phyloP scores from a whole-genome alignment of 2,113 vertebrate species.

The Silurus meridionalis region DNA sequence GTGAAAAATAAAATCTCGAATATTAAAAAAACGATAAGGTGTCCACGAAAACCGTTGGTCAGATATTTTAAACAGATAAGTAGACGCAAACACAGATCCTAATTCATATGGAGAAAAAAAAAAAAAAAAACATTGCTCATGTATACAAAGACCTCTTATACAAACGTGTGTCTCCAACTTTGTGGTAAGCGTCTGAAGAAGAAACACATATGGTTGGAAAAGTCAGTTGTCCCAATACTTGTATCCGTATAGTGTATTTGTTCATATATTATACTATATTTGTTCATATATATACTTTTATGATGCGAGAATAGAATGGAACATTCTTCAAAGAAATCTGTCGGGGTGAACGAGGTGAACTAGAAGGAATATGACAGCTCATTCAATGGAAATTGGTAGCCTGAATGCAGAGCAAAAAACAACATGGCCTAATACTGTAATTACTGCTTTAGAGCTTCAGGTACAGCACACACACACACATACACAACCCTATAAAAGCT shows the following conservation, averaged over 20 bases:
- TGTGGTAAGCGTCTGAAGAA: too few species aligned
- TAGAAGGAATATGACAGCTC: background rate
- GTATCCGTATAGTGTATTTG: background rate
- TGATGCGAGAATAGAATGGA: background rate
- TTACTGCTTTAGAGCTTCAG: background rate
- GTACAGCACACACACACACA: background rate
- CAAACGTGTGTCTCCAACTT: too few species aligned
- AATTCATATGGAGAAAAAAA: too few species aligned
- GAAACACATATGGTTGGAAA: too few species aligned
- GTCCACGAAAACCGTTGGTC: too few species aligned
- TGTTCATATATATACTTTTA: background rate
- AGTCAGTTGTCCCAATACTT: too few species aligned
- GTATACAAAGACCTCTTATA: too few species aligned
- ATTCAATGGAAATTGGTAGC: background rate
- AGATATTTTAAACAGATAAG: too few species aligned
- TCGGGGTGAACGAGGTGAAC: background rate
- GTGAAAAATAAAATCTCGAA: too few species aligned
- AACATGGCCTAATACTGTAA: background rate
- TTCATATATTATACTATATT: background rate
- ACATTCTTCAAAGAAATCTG: background rate
- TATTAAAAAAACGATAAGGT: too few species aligned
- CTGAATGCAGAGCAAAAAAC: background rate
- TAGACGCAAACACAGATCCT: too few species aligned
- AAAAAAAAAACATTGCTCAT: too few species aligned
- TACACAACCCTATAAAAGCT: background rate